Evolutionary conservation across 2,113 vertebrate species (phyloP), one percentile per base, ranked within the genome.

Genomic region (Hypocryptadius cinnamomeus): DNA sequence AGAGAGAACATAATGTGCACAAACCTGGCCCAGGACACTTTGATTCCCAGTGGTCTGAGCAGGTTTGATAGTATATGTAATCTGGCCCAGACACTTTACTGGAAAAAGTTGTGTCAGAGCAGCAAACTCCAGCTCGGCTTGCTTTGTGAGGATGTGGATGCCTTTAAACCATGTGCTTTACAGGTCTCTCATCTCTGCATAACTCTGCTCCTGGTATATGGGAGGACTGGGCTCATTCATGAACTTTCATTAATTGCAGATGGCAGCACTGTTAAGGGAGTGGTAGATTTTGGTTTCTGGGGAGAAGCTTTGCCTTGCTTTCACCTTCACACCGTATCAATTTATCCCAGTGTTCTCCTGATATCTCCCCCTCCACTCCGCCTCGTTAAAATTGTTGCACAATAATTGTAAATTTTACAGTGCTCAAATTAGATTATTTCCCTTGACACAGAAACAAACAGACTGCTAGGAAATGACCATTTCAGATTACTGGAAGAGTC

Each of bases 401-500:
- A 96, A 94, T 90, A 90, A 95, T 90, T 94, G 91, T 88, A 95
- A 91, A 90, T 93, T 91, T 93, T 95, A 94, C 61, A 78, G 85
- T 1, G 0, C 76, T 95, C 48, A 33, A 88, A 96, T 95, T 93
- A 85, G 82, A 94, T 92, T 96, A 93, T 94, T 95, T 95, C 94
- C 94, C 93, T 94, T 91, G 90, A 95, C 82, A 94, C 72, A 94
- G 93, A 94, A 96, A 95, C 89, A 96, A 92, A 91, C 79, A 94
- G 79, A 68, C 85, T 95, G 94, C 93, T 96, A 96, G 96, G 96
- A 96, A 96, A 96, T 96, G 93, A 93, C 93, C 93, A 88, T 90
- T 95, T 78, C 72, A 45, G 91, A 92, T 94, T 92, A 95, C 93
- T 94, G 96, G 94, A 96, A 95, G 82, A 92, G 91, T 74, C 95